Evolutionary conservation across 2,797 vertebrate genomes (phyloP).

Genomic region (Anisognathus igniventris): DNA sequence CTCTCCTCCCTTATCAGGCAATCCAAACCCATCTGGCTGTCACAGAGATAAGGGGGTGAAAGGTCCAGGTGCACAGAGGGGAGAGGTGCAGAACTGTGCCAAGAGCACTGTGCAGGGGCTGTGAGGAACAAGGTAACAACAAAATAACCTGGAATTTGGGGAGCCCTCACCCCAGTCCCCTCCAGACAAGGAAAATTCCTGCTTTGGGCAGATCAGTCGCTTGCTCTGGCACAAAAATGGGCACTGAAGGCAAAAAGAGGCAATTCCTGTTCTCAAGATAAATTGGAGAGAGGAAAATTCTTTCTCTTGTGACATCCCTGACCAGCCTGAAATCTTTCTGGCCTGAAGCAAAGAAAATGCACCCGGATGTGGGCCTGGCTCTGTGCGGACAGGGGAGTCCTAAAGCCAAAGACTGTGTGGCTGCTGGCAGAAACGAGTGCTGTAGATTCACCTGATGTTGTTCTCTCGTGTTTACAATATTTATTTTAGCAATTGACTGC

Average conservation of each 20-base stretch:
- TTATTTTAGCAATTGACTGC: conserved; percentile 54
- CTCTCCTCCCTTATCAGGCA: neutral
- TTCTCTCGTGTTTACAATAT: conserved; percentile 51
- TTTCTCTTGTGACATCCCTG: neutral
- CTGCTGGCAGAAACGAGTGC: conserved; percentile 22
- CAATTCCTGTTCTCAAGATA: neutral
- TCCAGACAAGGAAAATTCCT: neutral
- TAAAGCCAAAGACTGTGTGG: conserved; percentile 58
- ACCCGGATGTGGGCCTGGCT: neutral
- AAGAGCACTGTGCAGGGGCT: fast-evolving
- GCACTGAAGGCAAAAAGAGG: neutral
- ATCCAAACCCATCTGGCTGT: neutral
- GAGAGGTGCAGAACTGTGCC: neutral
- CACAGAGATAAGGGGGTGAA: neutral
- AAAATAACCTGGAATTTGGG: fast-evolving
- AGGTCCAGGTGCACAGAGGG: neutral
- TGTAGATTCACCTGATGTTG: conserved; percentile 36
- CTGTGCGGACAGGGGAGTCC: neutral
- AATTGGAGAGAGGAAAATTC: neutral
- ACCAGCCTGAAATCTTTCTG: neutral
- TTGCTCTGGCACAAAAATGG: neutral
- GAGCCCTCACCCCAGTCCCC: fast-evolving
- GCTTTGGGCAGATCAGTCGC: fast-evolving
- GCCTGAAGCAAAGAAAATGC: conserved; percentile 29
- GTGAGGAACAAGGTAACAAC: neutral